These are phyloP conservation scores for Petroica traversi DNA, from an alignment of 2,113 vertebrate species.

Conservation along the genomic window DNA sequence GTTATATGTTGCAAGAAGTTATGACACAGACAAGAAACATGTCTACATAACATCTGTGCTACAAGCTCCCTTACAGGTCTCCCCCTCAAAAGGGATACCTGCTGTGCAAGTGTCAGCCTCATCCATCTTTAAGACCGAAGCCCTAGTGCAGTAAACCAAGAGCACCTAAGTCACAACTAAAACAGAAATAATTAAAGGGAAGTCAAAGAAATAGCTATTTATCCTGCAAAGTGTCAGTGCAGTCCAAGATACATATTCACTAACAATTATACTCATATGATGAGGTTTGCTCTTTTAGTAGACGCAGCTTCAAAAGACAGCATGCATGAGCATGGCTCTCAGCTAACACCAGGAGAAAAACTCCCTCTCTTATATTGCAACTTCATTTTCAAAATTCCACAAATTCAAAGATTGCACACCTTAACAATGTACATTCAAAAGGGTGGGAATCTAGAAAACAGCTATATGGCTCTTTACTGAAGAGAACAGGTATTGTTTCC, in stretches of 20 bases:
- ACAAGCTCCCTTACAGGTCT: not conserved
- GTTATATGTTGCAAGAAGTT: not conserved
- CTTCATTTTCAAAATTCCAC: not conserved
- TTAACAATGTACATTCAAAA: not conserved
- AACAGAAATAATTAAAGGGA: not conserved
- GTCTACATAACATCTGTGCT: not conserved
- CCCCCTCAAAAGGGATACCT: not conserved
- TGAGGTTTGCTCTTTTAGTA: not conserved
- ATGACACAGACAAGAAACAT: not conserved
- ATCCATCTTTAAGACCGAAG: not conserved
- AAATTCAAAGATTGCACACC: not conserved
- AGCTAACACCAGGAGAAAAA: not conserved
- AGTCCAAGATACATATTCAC: not conserved
- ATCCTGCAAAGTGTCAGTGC: not conserved
- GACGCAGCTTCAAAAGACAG: not conserved
- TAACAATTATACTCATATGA: not conserved
- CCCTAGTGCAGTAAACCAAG: not conserved
- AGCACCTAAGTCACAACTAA: not conserved
- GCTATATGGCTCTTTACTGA: not conserved
- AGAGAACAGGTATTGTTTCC: not conserved
- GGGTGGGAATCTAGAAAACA: not conserved
- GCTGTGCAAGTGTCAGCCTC: not conserved
- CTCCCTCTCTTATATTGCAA: not conserved
- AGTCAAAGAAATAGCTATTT: not conserved
- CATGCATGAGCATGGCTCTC: not conserved